A percentile compares a stretch with the other conserved stretches of the same genome.
These are phyloP conservation scores for Emydocephalus ijimae DNA, from an alignment of 2,113 vertebrate genomes.

Conservation along the genomic window DNA sequence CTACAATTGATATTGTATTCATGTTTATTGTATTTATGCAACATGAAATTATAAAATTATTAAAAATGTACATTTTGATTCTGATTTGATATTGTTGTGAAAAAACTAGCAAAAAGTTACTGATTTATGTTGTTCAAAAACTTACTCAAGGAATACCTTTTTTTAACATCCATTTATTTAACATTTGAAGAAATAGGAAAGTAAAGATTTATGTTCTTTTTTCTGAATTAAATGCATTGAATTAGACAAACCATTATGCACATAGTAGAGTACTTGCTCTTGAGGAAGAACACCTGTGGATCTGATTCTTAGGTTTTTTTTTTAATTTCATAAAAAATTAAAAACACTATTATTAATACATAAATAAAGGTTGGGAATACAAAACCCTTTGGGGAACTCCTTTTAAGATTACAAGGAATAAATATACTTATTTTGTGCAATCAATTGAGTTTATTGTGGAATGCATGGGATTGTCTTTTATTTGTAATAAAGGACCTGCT, in stretches of 20 bases:
- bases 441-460: not conserved
- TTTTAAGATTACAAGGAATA: not conserved
- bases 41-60: not conserved
- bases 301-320: not conserved
- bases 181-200: not conserved
- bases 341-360: not conserved
- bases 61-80: constrained; percentile 3
- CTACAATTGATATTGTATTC: not conserved
- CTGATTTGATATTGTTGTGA: not conserved
- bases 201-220: not conserved
- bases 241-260: not conserved
- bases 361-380: not conserved
- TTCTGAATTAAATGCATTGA: not conserved
- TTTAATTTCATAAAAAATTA: not conserved
- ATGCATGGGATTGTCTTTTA: not conserved
- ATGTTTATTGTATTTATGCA: not conserved
- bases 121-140: not conserved
- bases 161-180: not conserved
- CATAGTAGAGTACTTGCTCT: not conserved
- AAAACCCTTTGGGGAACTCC: not conserved
- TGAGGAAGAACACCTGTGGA: not conserved
- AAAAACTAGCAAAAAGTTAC: not conserved
- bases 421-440: not conserved
- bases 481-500: not conserved
- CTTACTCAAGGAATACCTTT: not conserved